Evolutionary conservation across 2,888 invertebrate genomes (phyloP), one percentile per base, ranked within the genome.

Genomic region (Pherbina coryleti): DNA sequence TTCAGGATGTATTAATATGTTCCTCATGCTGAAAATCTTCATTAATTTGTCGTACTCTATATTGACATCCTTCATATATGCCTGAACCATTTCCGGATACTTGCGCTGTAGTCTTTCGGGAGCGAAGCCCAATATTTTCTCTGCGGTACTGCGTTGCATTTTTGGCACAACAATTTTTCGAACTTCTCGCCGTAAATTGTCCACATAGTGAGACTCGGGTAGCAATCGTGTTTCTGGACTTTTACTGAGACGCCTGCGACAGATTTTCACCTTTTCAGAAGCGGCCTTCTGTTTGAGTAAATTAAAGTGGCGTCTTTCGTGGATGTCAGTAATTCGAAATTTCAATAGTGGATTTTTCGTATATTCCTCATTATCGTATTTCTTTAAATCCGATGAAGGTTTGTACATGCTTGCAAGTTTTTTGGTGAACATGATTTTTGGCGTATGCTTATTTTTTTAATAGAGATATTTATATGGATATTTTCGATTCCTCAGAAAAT

Each of bases 1-100:
- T n/a, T 92, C 92, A 0, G 92, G 92, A 73, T 93, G 92, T 51
- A 91, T 91, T 19, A 94, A 91, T 75, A 93, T 92, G 49, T 92
- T 92, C 83, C 92, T 92, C 67, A 95, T 92, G 14, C 94, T 94
- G 51, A 92, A 91, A 0, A 91, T 89, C 81, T 93, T 93, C 76
- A 93, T 91, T 70, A 93, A 90, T 25, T 89, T 89, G 82, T 93
- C 90, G 90, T 92, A 94, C 82, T 93, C 93, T 0, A 84, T 84
- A 82, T 92, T 89, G 3, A 90, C 88, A 67, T 92, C 92, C 1
- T 83, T 82, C 88, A 93, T 90, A 69, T 92, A 91, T 0, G 82
- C 84, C 3, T 90, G 86, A 0, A 92, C 90, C 11, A 93, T 84
- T 34, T 90, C 87, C 0, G 92, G 91, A 85, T 91, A 94, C 62